Evolutionary conservation across 2,888 invertebrate genomes (phyloP).

Genomic region (Euclidia mi): DNA sequence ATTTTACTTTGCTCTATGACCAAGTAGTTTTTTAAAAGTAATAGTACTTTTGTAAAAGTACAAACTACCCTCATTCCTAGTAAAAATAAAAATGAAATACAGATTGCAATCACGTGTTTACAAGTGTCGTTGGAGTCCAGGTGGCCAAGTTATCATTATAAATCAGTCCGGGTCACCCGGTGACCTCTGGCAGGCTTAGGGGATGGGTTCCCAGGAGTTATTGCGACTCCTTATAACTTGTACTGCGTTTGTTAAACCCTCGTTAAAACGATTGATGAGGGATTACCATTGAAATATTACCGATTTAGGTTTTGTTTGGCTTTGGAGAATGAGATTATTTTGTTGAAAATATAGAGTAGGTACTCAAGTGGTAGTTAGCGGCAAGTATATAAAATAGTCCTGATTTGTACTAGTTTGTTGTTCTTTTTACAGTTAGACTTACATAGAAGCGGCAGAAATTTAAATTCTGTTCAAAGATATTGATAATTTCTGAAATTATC

Average conservation of each 20-base stretch:
- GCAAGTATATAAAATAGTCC: no score
- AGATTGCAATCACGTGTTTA: conserved; percentile 5
- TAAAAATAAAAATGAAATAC: conserved; percentile 7
- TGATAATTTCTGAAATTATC: no score
- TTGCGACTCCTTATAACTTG: conserved; percentile 50
- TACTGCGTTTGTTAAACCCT: conserved; percentile 37
- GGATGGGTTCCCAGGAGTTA: conserved; percentile 66
- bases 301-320: background rate
- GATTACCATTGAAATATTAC: conserved; percentile 10
- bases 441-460: no score
- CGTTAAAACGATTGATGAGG: conserved; percentile 35
- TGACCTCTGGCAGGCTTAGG: conserved; percentile 70
- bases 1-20: no score
- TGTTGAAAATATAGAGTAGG: no score
- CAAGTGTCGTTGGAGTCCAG: conserved; percentile 40
- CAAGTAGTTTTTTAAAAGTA: no score
- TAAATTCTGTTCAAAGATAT: no score
- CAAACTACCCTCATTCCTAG: background rate
- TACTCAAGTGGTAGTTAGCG: no score
- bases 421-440: no score
- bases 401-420: no score
- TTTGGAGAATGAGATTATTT: background rate
- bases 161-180: conserved; percentile 63
- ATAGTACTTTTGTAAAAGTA: background rate
- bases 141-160: conserved; percentile 62